phyloP scores from a whole-genome alignment of 2,888 invertebrate genomes.

The Microctonus brassicae region DNA sequence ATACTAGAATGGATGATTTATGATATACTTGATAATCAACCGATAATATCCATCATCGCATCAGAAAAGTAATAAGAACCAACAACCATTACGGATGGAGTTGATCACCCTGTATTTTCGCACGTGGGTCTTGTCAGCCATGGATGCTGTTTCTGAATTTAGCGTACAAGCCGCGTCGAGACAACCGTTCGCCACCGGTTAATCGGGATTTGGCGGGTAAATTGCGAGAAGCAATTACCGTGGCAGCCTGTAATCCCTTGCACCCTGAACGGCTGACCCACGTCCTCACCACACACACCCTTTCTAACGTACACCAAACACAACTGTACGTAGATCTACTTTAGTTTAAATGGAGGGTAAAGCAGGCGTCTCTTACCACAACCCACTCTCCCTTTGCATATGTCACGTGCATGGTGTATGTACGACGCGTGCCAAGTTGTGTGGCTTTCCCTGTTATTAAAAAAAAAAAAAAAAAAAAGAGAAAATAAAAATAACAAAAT shows the following conservation, averaged over 20 bases:
- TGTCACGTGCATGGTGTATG: slow-evolving; percentile 61
- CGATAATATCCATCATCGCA: background rate
- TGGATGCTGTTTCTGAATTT: slow-evolving; percentile 21
- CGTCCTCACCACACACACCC: slow-evolving; percentile 14
- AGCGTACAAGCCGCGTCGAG: slow-evolving; percentile 41
- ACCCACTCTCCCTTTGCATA: slow-evolving; percentile 36
- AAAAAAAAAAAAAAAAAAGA: slow-evolving; percentile 20
- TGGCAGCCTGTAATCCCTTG: slow-evolving; percentile 61
- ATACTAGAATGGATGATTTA: no score
- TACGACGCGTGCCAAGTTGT: slow-evolving; percentile 54
- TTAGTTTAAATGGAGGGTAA: slow-evolving; percentile 54
- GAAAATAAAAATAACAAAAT: slow-evolving; percentile 15
- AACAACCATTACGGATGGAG: slow-evolving; percentile 16
- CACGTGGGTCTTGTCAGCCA: slow-evolving; percentile 2
- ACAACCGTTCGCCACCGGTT: slow-evolving; percentile 47
- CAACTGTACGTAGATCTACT: slow-evolving; percentile 41
- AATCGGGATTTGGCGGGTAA: slow-evolving; percentile 63
- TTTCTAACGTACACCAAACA: background rate
- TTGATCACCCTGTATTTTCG: slow-evolving; percentile 15
- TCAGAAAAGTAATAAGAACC: background rate
- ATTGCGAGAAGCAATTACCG: slow-evolving; percentile 65
- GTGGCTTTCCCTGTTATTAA: slow-evolving; percentile 54
- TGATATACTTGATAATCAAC: no score
- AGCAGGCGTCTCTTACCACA: slow-evolving; percentile 35
- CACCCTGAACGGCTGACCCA: slow-evolving; percentile 39